Conservation (phyloP, 2,113 vertebrate species). For the Barbus barbus region DNA sequence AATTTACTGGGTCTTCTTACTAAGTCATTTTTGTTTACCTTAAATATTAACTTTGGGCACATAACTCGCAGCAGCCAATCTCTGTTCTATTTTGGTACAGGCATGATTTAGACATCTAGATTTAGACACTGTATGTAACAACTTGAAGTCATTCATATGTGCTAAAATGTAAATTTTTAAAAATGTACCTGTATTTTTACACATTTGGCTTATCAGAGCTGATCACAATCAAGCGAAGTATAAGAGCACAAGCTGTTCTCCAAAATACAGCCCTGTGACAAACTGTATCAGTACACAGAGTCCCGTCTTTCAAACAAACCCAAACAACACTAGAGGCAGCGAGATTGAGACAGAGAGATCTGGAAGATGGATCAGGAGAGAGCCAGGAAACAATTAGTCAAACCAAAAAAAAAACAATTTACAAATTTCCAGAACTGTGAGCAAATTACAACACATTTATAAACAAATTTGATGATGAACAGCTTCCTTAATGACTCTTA, state of each 20-base stretch:
- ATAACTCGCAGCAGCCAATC: background rate
- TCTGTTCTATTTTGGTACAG: background rate
- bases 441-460: background rate
- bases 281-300: background rate
- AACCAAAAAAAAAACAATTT: background rate
- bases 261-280: background rate
- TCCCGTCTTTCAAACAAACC: background rate
- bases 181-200: background rate
- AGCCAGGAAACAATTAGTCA: conserved; percentile 6
- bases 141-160: background rate
- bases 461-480: background rate
- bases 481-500: background rate
- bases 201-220: background rate
- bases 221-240: background rate
- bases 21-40: too few species aligned
- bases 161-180: background rate
- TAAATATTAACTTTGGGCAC: too few species aligned
- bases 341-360: too few species aligned
- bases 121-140: background rate
- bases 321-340: background rate
- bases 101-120: background rate
- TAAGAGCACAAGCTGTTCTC: background rate
- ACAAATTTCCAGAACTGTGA: background rate
- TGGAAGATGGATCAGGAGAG: background rate
- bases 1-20: background rate